These are phyloP conservation scores for Sinohyriopsis cumingii DNA, from an alignment of 2,888 invertebrate species.

Conservation along the genomic window DNA sequence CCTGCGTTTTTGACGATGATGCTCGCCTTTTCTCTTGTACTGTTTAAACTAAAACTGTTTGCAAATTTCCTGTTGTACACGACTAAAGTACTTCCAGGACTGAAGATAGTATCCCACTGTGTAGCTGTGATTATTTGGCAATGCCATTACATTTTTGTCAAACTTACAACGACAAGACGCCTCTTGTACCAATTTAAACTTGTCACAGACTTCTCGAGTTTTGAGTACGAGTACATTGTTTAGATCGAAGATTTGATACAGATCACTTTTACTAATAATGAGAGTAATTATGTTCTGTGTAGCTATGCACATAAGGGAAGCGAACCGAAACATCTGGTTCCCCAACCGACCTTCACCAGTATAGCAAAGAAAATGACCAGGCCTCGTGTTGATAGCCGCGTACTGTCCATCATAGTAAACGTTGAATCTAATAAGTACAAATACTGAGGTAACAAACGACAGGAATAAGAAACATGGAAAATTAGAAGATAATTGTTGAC, in stretches of 20 bases:
- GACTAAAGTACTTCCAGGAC: constrained; percentile 30
- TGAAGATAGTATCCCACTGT: constrained; percentile 31
- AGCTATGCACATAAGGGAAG: constrained; percentile 33
- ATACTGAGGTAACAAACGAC: no score
- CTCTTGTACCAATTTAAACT: background rate
- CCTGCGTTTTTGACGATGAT: background rate
- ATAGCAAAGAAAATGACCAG: no score
- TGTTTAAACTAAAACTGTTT: constrained; percentile 18
- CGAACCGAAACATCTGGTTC: constrained; percentile 42
- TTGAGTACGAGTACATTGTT: no score
- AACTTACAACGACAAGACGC: background rate
- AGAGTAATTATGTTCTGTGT: constrained; percentile 12
- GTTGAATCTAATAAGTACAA: no score
- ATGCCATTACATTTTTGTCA: background rate
- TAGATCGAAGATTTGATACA: constrained; percentile 4
- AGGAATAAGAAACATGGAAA: no score
- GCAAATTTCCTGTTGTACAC: constrained; percentile 12
- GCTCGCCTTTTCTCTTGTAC: constrained; percentile 3
- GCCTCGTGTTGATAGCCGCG: no score
- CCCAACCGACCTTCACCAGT: constrained; percentile 23
- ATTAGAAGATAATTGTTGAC: no score
- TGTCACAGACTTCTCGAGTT: no score
- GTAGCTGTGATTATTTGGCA: constrained; percentile 11
- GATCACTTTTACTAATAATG: constrained; percentile 13
- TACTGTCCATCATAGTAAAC: no score